Conservation (phyloP, 1,140 invertebrate species). For the Alviniconcha marisindica region DNA sequence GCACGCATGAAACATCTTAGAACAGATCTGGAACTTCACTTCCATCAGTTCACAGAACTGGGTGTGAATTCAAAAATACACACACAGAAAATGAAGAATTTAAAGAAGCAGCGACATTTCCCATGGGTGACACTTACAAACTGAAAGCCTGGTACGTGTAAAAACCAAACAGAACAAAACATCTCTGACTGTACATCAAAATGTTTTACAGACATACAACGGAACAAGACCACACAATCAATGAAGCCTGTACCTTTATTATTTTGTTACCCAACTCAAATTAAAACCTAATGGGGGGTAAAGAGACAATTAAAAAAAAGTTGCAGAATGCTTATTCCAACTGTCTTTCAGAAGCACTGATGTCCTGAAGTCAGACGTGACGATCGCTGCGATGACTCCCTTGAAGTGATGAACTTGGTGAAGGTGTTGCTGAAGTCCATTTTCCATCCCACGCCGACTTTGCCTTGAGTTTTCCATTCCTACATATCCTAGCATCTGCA, state of each 20-base stretch:
- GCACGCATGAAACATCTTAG: too few species aligned
- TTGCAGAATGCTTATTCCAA: not conserved
- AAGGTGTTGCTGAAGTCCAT: not conserved
- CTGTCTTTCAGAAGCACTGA: conserved; percentile 1
- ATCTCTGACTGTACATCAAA: conserved; percentile 22
- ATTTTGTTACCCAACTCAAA: conserved; percentile 16
- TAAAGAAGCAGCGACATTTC: too few species aligned
- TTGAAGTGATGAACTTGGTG: not conserved
- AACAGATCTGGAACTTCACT: too few species aligned
- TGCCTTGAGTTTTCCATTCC: not conserved
- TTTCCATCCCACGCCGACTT: not conserved
- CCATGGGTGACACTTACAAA: too few species aligned
- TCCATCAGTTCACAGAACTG: too few species aligned
- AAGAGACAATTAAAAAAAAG: conserved; percentile 11
- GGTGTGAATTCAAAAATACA: too few species aligned
- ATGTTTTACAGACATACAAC: conserved; percentile 21
- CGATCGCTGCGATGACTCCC: not conserved
- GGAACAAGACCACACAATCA: conserved; percentile 24
- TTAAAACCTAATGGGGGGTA: conserved; percentile 20
- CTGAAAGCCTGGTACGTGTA: too few species aligned
- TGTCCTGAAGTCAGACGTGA: conserved; percentile 13
- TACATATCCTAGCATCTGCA: conserved; percentile 2
- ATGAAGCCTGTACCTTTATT: conserved; percentile 32
- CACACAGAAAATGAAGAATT: too few species aligned
- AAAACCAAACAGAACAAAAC: conserved; percentile 1